Conservation (phyloP, 1,140 invertebrate genomes). For the Sminthurinus signatus region DNA sequence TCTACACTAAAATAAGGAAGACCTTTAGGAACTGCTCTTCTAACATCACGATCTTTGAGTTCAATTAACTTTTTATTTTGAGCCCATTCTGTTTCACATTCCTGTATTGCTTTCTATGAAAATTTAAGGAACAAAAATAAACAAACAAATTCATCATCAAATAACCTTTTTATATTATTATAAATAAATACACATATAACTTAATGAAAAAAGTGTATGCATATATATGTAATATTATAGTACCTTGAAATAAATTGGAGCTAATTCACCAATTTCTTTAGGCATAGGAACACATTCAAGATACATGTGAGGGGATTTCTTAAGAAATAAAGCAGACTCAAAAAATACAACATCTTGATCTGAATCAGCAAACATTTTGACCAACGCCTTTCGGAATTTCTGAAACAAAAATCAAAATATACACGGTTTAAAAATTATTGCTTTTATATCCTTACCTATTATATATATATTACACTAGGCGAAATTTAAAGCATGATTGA, state of each 20-base stretch:
- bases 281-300: constrained; percentile 84
- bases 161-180: no score
- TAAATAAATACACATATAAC: no score
- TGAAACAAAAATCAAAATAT: no score
- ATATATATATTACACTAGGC: no score
- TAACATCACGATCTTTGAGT: constrained; percentile 64
- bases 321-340: constrained; percentile 71
- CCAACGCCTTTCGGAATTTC: constrained; percentile 65
- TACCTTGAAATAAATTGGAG: constrained; percentile 90
- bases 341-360: constrained; percentile 83
- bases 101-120: constrained; percentile 80
- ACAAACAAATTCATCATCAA: no score
- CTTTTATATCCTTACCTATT: no score
- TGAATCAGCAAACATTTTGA: constrained; percentile 62
- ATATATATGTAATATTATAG: no score
- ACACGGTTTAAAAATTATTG: no score
- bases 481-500: no score
- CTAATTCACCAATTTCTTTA: constrained; percentile 69
- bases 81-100: constrained; percentile 91
- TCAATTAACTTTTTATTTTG: constrained; percentile 93
- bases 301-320: constrained; percentile 73
- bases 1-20: constrained; percentile 90
- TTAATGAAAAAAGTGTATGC: no score
- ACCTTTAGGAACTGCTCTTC: constrained; percentile 80
- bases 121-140: no score